These are phyloP conservation scores for Horisme vitalbata DNA, from an alignment of 2,888 invertebrate species.

Conservation along the genomic window DNA sequence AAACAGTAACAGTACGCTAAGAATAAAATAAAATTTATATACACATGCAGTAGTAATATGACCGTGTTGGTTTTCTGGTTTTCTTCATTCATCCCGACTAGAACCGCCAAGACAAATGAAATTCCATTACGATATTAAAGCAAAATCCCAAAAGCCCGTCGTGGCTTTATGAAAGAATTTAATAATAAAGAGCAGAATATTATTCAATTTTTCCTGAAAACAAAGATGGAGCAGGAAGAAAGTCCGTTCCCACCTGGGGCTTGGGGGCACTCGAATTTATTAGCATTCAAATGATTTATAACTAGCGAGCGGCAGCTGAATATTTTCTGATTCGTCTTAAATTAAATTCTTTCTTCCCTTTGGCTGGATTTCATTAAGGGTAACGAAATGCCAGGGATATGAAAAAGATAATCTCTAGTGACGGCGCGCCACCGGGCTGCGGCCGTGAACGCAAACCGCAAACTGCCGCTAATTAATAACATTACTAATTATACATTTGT, in stretches of 20 bases:
- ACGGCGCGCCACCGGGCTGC: slow-evolving; percentile 18
- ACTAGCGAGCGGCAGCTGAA: slow-evolving; percentile 80
- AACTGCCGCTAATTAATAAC: slow-evolving; percentile 16
- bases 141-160: slow-evolving; percentile 68
- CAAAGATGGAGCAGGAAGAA: slow-evolving; percentile 75
- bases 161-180: slow-evolving; percentile 77
- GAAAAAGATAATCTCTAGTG: slow-evolving; percentile 71
- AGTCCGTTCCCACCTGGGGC: slow-evolving; percentile 75
- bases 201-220: slow-evolving; percentile 76
- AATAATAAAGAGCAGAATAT: slow-evolving; percentile 76
- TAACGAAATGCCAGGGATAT: slow-evolving; percentile 73
- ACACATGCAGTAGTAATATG: slow-evolving; percentile 44
- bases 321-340: slow-evolving; percentile 82
- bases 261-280: slow-evolving; percentile 78
- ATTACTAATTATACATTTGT: slow-evolving; percentile 7
- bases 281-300: slow-evolving; percentile 83
- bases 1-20: not conserved
- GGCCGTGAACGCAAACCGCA: not conserved
- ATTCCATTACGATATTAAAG: slow-evolving; percentile 76
- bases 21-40: slow-evolving; percentile 21
- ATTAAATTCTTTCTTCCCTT: slow-evolving; percentile 82
- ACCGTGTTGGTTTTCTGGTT: slow-evolving; percentile 48
- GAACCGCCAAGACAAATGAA: slow-evolving; percentile 68
- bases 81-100: slow-evolving; percentile 39
- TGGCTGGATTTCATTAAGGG: slow-evolving; percentile 80